A percentile compares a stretch with the other conserved stretches of the same genome.
Evolutionary conservation across 2,113 vertebrate genomes (phyloP).

Genomic region (Tyrannus savana): DNA sequence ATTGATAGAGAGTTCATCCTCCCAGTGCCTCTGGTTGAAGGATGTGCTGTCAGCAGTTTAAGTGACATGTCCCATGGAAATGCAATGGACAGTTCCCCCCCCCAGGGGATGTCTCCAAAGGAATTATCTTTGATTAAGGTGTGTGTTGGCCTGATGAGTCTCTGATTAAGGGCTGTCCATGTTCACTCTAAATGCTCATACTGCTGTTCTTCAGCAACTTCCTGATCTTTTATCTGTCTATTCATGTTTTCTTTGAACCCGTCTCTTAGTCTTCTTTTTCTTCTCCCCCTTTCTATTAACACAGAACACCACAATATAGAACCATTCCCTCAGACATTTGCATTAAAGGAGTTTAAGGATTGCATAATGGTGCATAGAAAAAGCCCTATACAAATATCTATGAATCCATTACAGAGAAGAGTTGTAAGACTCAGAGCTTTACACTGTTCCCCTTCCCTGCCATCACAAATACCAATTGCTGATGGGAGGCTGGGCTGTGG

Average conservation of each 20-base stretch:
- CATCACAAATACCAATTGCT: neutral
- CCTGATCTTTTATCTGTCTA: neutral
- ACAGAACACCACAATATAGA: neutral
- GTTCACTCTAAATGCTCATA: neutral
- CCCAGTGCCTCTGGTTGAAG: neutral
- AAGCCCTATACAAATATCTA: neutral
- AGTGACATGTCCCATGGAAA: neutral
- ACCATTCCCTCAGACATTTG: neutral
- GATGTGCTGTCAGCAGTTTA: conserved; percentile 8
- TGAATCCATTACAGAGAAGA: neutral
- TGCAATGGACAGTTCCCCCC: neutral
- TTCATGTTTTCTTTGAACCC: neutral
- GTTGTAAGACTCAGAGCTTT: neutral
- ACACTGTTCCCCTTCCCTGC: neutral
- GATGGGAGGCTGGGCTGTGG: neutral
- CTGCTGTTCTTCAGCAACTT: neutral
- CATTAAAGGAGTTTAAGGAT: neutral
- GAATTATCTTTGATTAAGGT: neutral
- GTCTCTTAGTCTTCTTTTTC: neutral
- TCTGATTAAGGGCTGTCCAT: neutral
- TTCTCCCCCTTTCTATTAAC: neutral
- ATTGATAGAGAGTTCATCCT: neutral
- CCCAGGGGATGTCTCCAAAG: neutral
- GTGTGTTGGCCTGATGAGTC: neutral
- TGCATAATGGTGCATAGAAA: neutral